These are phyloP conservation scores for Aricia agestis DNA, from an alignment of 1,140 invertebrate species.

Conservation along the genomic window DNA sequence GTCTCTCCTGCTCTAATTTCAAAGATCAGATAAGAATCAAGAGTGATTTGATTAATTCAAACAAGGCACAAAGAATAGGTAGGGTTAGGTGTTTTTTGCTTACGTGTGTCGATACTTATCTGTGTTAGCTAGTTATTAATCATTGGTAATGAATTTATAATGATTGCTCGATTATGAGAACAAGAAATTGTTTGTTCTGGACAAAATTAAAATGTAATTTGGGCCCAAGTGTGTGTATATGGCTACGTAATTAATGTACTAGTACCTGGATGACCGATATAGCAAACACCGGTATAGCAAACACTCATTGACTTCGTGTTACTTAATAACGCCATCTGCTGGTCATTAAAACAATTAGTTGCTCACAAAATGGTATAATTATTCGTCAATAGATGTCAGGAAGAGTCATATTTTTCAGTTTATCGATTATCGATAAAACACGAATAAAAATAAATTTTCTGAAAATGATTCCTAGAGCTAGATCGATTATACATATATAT, in stretches of 20 bases:
- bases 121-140: slow-evolving; percentile 63
- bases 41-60: slow-evolving; percentile 74
- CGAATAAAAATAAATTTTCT: no score
- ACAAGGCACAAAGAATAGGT: slow-evolving; percentile 57
- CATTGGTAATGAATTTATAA: slow-evolving; percentile 64
- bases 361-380: no score
- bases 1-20: slow-evolving; percentile 71
- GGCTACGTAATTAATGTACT: neutral
- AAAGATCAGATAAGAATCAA: slow-evolving; percentile 66
- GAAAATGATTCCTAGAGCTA: no score
- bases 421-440: no score
- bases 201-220: slow-evolving; percentile 17
- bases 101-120: slow-evolving; percentile 73
- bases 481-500: no score
- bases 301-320: no score
- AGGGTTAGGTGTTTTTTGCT: slow-evolving; percentile 66
- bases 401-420: no score
- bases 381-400: no score
- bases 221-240: neutral
- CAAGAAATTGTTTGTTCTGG: slow-evolving; percentile 11
- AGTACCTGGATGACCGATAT: no score
- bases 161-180: slow-evolving; percentile 23
- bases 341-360: no score
- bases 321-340: no score
- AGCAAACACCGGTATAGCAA: no score